Evolutionary conservation across 30 jellyfish, hydroid and myxozoan genomes (phyloP).

Genomic region (Aurelia sp.): DNA sequence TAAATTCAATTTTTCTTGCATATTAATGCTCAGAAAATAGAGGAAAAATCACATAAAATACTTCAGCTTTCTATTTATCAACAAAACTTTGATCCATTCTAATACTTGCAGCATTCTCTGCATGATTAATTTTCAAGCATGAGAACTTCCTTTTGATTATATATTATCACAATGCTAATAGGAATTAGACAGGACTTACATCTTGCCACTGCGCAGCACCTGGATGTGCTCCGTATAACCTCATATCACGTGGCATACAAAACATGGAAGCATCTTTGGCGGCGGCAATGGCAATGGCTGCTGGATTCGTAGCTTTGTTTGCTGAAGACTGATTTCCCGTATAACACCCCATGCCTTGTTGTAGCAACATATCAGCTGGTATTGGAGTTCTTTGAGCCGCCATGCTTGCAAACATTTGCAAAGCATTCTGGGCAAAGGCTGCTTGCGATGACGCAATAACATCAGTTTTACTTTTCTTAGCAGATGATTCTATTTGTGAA

Average conservation of each 20-base stretch:
- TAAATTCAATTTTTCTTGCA: no score
- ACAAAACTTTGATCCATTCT: no score
- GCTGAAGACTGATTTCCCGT: slow-evolving; percentile 39
- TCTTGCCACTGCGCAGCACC: slow-evolving; percentile 96
- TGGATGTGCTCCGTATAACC: slow-evolving; percentile 92
- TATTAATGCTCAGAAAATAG: no score
- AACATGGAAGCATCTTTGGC: slow-evolving; percentile 86
- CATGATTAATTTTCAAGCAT: no score
- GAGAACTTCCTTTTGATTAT: no score
- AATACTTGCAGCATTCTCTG: no score
- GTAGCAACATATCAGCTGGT: slow-evolving; percentile 68
- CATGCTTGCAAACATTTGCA: slow-evolving; percentile 78
- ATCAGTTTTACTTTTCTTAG: slow-evolving; percentile 50
- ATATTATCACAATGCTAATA: no score
- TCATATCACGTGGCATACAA: slow-evolving; percentile 69
- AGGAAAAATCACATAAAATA: no score
- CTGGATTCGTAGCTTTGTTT: slow-evolving; percentile 90
- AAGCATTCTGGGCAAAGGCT: slow-evolving; percentile 61
- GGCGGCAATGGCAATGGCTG: slow-evolving; percentile 99
- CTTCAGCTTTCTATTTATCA: no score
- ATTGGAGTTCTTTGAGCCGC: slow-evolving; percentile 73
- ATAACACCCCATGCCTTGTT: slow-evolving; percentile 67
- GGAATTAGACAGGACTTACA: slow-evolving; percentile 44
- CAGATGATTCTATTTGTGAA: slow-evolving; percentile 47
- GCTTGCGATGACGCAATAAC: slow-evolving; percentile 48